Conservation (phyloP, 2,113 vertebrate genomes). For the Haplotaxodon microlepis region DNA sequence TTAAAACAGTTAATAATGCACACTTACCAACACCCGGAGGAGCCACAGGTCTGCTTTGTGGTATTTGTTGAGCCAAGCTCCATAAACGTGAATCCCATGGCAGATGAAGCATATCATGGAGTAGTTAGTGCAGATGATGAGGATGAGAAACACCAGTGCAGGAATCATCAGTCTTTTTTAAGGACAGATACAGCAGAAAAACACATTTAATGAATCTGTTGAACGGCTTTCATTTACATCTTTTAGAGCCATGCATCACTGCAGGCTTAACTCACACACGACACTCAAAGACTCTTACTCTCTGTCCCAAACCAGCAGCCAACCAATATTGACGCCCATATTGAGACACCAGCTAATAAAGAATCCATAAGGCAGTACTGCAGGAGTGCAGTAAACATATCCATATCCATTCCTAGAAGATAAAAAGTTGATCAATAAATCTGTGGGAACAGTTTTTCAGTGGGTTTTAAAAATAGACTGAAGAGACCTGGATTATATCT, state of each 20-base stretch:
- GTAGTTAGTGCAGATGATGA: slow-evolving; percentile 70
- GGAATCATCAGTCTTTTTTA: slow-evolving; percentile 43
- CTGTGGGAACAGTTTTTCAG: background rate
- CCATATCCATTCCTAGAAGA: slow-evolving; percentile 57
- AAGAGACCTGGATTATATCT: background rate
- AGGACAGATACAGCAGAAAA: background rate
- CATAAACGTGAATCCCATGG: slow-evolving; percentile 63
- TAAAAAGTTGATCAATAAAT: background rate
- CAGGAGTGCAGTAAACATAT: slow-evolving; percentile 66
- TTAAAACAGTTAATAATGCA: background rate
- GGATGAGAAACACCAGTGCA: slow-evolving; percentile 67
- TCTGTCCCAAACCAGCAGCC: slow-evolving; percentile 73
- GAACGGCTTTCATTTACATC: background rate
- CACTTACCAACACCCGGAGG: slow-evolving; percentile 66
- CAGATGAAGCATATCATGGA: slow-evolving; percentile 68
- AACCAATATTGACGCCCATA: slow-evolving; percentile 60
- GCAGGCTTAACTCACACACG: background rate
- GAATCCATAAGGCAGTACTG: slow-evolving; percentile 68
- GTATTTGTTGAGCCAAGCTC: slow-evolving; percentile 69
- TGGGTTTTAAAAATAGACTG: background rate
- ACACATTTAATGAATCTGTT: background rate
- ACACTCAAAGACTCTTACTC: slow-evolving; percentile 34
- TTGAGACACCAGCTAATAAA: slow-evolving; percentile 68
- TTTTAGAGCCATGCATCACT: background rate
- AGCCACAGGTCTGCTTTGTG: slow-evolving; percentile 78